phyloP scores from a whole-genome alignment of 2,888 invertebrate species.

The Latrodectus hesperus region DNA sequence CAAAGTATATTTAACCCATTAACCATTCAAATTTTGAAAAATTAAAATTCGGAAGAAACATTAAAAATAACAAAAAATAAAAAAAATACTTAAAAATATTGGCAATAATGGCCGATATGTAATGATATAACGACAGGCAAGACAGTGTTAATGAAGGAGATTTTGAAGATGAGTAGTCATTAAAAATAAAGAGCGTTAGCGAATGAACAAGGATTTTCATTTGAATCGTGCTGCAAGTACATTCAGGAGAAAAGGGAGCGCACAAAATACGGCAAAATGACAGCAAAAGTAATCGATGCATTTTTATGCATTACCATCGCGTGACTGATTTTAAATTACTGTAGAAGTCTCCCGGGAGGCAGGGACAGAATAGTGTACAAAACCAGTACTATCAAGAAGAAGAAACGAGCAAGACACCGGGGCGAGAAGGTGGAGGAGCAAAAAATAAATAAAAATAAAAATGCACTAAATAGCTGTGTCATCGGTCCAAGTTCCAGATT shows the following conservation, averaged over 20 bases:
- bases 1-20: no score
- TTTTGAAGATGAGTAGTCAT: constrained; percentile 35
- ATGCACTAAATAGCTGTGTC: constrained; percentile 25
- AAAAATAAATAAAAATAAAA: constrained; percentile 32
- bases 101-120: no score
- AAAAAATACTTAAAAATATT: no score
- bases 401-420: constrained; percentile 3
- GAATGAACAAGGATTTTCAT: constrained; percentile 30
- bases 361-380: constrained; percentile 5
- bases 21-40: no score
- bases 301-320: constrained; percentile 32
- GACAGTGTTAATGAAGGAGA: constrained; percentile 20
- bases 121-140: constrained; percentile 2
- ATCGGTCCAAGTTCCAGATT: constrained; percentile 25
- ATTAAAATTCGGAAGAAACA: no score
- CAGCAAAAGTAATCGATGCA: constrained; percentile 22
- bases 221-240: constrained; percentile 15
- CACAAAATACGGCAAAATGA: constrained; percentile 7
- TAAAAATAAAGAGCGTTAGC: constrained; percentile 34
- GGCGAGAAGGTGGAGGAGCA: constrained; percentile 2
- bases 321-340: constrained; percentile 47
- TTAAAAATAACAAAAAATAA: no score
- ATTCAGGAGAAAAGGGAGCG: constrained; percentile 1
- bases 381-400: constrained; percentile 7
- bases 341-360: constrained; percentile 1